Base-by-base conservation (phyloP, 2,888 invertebrate species). In the Macrosiphum euphorbiae region DNA sequence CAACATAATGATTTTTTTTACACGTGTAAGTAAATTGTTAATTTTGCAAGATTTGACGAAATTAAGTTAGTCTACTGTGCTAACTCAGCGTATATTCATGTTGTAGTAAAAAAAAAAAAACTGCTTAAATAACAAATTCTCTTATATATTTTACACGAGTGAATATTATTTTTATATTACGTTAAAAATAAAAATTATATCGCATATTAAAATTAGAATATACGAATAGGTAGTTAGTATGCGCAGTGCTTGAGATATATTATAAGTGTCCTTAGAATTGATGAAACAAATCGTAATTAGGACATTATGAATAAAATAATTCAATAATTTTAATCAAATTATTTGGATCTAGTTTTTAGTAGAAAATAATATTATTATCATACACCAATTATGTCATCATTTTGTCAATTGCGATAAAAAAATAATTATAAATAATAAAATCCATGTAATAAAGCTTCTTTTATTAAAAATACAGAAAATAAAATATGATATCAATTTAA, bases 101-200 rank as follows among this genome's bases (percentile, higher is more conserved):
- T 0, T 90, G 16, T 67, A 67, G 67, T 67, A 90, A 89, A 88
- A 89, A 87, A 89, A 87, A 87, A 52, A 58, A 58, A 52, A 52
- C 20, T 88, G n/a, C 87, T 52, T 24, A n/a, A 52, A 35, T 88
- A 20, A 55, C 24, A 88, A 0, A n/a, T 35, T n/a, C 16, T 61
- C 24, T 24, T 35, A 50, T 35, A 50, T 90, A 47, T 67, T 90
- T 67, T 90, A 4, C n/a, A 35, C 0, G n/a, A 50, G 35, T 35
- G 35, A 90, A 67, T 67, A 35, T 58, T 24, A 50, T 50, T 67
- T 67, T 90, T 67, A n/a, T 24, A 47, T 47, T 35, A 90, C 10
- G 13, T 67, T 26, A 26, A 20, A 88, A 88, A 87, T n/a, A 16
- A 47, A 47, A 47, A 44, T 44, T 44, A 44, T 8, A 0, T n/a